A percentile compares a stretch with the other conserved stretches of the same genome.
Evolutionary conservation across 2,888 invertebrate species (phyloP).

Genomic region (Synergus umbraculus): DNA sequence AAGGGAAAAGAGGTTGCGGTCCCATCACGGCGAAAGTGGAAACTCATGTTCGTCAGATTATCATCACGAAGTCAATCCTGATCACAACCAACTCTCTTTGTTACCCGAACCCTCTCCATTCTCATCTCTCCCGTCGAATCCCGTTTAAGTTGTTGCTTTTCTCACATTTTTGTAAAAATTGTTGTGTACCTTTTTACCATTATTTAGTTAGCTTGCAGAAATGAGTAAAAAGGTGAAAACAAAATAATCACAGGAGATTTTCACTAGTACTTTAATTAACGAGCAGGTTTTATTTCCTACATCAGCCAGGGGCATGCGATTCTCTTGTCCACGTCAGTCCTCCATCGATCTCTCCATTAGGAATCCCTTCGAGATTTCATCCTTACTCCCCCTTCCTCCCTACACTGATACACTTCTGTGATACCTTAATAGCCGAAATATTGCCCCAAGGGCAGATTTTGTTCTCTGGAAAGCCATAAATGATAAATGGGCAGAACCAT

Average conservation of each 20-base stretch:
- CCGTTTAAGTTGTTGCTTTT: conserved; percentile 41
- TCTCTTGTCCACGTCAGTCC: conserved; percentile 33
- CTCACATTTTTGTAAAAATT: conserved; percentile 42
- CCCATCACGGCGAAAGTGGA: conserved; percentile 71
- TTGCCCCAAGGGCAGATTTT: conserved; percentile 72
- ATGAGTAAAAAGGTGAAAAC: too few species aligned
- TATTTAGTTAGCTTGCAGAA: neutral
- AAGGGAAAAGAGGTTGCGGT: conserved; percentile 16
- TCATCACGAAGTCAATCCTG: conserved; percentile 76
- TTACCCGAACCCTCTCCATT: conserved; percentile 49
- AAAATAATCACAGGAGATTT: neutral
- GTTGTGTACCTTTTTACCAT: neutral
- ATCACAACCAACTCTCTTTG: conserved; percentile 64
- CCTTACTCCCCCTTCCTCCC: conserved; percentile 43
- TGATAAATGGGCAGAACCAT: conserved; percentile 65
- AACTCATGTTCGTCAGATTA: conserved; percentile 76
- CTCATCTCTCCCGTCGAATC: conserved; percentile 44
- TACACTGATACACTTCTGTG: conserved; percentile 62
- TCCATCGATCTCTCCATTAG: conserved; percentile 36
- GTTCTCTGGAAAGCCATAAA: conserved; percentile 64
- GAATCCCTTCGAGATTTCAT: conserved; percentile 58
- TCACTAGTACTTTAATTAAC: neutral
- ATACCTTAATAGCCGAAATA: conserved; percentile 72
- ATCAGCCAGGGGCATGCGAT: conserved; percentile 14
- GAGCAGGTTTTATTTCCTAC: conserved; percentile 2